Percentiles rank a stretch among this genome's conserved stretches.
Evolutionary conservation across 2,888 invertebrate species (phyloP).

Genomic region (Nomada fabriciana): DNA sequence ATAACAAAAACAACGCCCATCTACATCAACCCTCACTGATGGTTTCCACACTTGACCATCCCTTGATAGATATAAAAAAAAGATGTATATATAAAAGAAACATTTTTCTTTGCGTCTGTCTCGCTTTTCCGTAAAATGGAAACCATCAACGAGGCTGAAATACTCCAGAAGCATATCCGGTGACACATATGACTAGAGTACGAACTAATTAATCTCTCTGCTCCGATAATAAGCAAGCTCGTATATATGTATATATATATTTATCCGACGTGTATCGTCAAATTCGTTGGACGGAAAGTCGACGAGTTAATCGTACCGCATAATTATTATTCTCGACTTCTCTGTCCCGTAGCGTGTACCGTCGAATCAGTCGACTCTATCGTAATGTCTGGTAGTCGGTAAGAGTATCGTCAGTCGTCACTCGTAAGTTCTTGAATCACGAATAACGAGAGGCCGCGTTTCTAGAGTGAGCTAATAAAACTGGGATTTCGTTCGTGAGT

Average conservation of each 20-base stretch:
- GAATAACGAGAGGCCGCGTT: slow-evolving; percentile 14
- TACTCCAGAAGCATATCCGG: slow-evolving; percentile 81
- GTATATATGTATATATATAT: slow-evolving; percentile 37
- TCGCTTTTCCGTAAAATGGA: too few species aligned
- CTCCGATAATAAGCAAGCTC: slow-evolving; percentile 62
- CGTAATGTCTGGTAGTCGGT: neutral
- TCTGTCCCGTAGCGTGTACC: slow-evolving; percentile 46
- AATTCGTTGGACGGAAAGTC: slow-evolving; percentile 37
- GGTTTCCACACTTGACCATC: neutral
- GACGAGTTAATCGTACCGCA: slow-evolving; percentile 46
- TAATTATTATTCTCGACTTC: slow-evolving; percentile 40
- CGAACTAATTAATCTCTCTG: slow-evolving; percentile 71
- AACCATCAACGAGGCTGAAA: slow-evolving; percentile 45
- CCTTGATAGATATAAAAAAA: neutral
- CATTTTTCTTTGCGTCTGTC: neutral
- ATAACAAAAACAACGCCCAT: neutral
- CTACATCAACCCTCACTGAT: slow-evolving; percentile 16
- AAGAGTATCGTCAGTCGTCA: neutral
- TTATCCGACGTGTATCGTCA: slow-evolving; percentile 62
- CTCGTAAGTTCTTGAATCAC: slow-evolving; percentile 31
- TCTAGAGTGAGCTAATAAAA: slow-evolving; percentile 23
- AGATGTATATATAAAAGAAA: neutral
- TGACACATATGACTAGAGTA: slow-evolving; percentile 80
- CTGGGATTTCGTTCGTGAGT: neutral
- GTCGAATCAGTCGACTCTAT: slow-evolving; percentile 62